phyloP scores from a whole-genome alignment of 1,140 invertebrate species.

The Melitaea cinxia region DNA sequence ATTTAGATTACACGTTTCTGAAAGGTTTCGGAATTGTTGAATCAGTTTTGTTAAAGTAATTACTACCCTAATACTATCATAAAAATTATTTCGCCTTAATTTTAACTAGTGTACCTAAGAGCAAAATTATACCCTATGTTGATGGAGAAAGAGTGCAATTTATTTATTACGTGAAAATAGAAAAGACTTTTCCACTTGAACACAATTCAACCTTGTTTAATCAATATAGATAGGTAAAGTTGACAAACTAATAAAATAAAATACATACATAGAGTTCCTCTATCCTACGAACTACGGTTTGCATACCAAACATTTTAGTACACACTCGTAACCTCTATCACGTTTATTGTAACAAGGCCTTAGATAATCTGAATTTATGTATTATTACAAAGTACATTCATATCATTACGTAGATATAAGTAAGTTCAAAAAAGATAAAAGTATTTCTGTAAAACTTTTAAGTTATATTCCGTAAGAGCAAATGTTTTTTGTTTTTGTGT shows the following conservation, averaged over 20 bases:
- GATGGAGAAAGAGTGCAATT: background rate
- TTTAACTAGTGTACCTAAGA: background rate
- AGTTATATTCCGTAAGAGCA: background rate
- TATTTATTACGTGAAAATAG: background rate
- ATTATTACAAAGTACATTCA: background rate
- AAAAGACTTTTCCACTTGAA: constrained; percentile 3
- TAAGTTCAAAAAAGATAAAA: background rate
- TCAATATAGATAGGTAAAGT: constrained; percentile 6
- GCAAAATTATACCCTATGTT: constrained; percentile 3
- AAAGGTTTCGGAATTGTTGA: background rate
- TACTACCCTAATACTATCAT: background rate
- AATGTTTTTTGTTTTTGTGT: background rate
- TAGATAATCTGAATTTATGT: background rate
- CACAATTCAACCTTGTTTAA: constrained; percentile 21
- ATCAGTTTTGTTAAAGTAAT: background rate
- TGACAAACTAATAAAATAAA: constrained; percentile 4
- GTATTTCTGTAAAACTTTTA: background rate
- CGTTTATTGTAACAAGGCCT: constrained; percentile 10
- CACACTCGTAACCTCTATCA: constrained; percentile 9
- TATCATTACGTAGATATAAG: background rate
- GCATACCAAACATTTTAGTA: constrained; percentile 13
- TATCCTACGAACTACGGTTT: background rate
- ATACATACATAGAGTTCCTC: background rate
- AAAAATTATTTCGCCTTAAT: background rate
- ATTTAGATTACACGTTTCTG: background rate